Percentiles rank a stretch among this genome's conserved stretches.
Conservation (phyloP, 2,113 vertebrate species). For the Zosterops pallidus region DNA sequence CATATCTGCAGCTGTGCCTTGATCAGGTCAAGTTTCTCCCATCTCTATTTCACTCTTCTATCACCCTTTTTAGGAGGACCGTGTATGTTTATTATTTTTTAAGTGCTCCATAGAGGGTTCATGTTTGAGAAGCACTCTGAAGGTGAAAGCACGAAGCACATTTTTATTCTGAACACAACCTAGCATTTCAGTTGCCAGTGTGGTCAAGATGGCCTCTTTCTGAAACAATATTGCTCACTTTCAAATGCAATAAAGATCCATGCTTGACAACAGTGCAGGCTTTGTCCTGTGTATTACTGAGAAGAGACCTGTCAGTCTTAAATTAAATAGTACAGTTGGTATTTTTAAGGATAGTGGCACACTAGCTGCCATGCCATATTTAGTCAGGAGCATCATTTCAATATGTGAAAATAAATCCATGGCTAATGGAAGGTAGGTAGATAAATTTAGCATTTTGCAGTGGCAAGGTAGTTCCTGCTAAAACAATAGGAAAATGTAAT, state of each 20-base stretch:
- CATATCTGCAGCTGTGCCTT: background rate
- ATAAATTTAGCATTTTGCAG: background rate
- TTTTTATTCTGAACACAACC: background rate
- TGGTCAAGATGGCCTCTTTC: background rate
- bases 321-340: background rate
- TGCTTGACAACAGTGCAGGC: background rate
- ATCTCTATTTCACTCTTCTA: background rate
- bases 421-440: background rate
- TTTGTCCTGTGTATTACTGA: background rate
- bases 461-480: background rate
- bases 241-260: background rate
- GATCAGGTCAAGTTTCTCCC: background rate
- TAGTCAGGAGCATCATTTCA: background rate
- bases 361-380: background rate
- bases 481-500: background rate
- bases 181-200: background rate
- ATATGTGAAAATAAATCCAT: background rate
- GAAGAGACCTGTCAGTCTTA: background rate
- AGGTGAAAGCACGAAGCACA: background rate
- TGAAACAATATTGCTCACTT: background rate
- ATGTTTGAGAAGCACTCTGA: background rate
- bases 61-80: background rate
- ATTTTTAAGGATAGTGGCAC: background rate
- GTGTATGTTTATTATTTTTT: background rate
- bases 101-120: background rate